Evolutionary conservation across 2,113 vertebrate species (phyloP).

Genomic region (Heterocephalus glaber): DNA sequence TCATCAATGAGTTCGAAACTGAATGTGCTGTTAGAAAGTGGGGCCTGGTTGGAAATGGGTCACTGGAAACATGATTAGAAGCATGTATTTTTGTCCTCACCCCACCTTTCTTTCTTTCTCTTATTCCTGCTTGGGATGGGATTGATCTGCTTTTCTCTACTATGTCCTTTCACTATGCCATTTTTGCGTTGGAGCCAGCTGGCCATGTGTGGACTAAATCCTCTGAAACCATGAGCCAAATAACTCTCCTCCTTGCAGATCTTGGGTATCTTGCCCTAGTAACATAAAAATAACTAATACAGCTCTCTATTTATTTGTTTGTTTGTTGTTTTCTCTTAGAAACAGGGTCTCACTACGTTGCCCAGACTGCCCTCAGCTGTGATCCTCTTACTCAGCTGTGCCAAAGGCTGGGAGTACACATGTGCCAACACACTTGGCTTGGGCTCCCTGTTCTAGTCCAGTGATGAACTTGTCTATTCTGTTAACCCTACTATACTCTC

Average conservation of each 20-base stretch:
- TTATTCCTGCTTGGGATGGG: neutral
- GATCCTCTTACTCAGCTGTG: neutral
- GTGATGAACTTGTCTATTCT: neutral
- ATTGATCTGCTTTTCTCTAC: neutral
- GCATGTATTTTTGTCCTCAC: neutral
- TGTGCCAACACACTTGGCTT: neutral
- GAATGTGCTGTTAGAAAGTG: neutral
- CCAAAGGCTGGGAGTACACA: neutral
- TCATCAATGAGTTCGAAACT: neutral
- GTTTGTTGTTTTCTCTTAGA: neutral
- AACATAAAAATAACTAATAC: neutral
- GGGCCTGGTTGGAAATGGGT: neutral
- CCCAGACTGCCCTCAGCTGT: neutral
- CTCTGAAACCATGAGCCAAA: neutral
- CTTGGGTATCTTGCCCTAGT: neutral
- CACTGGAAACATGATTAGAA: neutral
- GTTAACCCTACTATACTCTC: neutral
- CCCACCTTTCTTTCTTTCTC: neutral
- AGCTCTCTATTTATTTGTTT: neutral
- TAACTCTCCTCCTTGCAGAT: neutral
- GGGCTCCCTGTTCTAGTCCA: neutral
- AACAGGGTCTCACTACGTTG: neutral
- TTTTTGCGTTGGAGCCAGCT: neutral
- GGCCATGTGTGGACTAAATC: neutral
- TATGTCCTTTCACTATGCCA: neutral